These are phyloP conservation scores for Pentamera pediparva DNA, from an alignment of 53 echinoderm and acorn worm species.

Conservation along the genomic window DNA sequence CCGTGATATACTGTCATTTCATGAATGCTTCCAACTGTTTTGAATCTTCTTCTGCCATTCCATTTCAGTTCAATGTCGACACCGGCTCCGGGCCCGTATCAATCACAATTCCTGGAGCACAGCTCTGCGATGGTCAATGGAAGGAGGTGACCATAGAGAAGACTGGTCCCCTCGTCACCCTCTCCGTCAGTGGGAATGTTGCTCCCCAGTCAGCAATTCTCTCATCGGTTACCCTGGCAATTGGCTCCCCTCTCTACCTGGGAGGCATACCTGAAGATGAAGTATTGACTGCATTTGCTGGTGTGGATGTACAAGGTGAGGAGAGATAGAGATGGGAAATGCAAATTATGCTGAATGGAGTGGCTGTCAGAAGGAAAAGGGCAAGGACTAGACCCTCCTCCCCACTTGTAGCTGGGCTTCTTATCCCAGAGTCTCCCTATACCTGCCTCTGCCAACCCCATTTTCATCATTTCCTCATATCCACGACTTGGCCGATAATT, in stretches of 20 bases:
- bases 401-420: too few relatives aligned
- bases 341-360: too few relatives aligned
- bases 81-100: constrained; percentile 34
- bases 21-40: too few relatives aligned
- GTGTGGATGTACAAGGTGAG: not conserved
- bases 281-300: not conserved
- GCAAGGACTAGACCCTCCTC: too few relatives aligned
- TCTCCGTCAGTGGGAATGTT: constrained; percentile 43
- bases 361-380: too few relatives aligned
- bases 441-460: too few relatives aligned
- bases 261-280: constrained; percentile 67
- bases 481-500: too few relatives aligned
- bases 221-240: constrained; percentile 16
- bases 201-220: constrained; percentile 4
- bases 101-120: constrained; percentile 30
- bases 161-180: constrained; percentile 25
- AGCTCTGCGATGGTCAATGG: constrained; percentile 85
- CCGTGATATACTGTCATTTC: too few relatives aligned
- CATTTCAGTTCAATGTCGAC: constrained; percentile 57
- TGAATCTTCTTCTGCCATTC: too few relatives aligned
- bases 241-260: constrained; percentile 55
- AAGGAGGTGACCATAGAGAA: constrained; percentile 45
- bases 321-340: too few relatives aligned
- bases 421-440: too few relatives aligned
- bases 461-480: too few relatives aligned